Evolutionary conservation across 2,113 vertebrate genomes (phyloP).

Genomic region (Ifrita kowaldi): DNA sequence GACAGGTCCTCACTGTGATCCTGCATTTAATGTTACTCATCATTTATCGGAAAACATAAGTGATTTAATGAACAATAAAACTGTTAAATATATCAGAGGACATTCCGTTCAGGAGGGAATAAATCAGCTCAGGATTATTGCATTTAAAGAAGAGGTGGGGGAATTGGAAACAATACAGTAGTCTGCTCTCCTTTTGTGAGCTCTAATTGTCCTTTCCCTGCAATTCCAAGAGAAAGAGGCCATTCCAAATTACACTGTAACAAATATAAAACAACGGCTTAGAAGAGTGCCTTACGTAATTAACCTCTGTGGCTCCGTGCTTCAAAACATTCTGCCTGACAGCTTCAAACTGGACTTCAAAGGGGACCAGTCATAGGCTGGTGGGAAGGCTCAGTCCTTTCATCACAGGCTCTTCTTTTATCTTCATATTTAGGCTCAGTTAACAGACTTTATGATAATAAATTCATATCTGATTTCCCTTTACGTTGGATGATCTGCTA

Average conservation of each 20-base stretch:
- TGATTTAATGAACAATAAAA: background rate
- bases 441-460: background rate
- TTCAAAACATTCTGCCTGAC: background rate
- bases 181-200: conserved; percentile 5
- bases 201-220: background rate
- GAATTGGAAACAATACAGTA: background rate
- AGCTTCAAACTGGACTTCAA: background rate
- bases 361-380: background rate
- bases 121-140: background rate
- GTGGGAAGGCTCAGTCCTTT: background rate
- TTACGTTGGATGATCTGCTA: background rate
- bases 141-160: background rate
- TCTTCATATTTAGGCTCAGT: background rate
- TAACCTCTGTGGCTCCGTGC: background rate
- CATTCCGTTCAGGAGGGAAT: background rate
- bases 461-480: background rate
- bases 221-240: background rate
- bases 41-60: background rate
- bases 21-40: background rate
- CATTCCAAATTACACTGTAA: background rate
- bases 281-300: background rate
- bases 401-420: background rate
- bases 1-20: background rate
- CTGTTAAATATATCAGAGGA: background rate
- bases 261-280: background rate